Evolutionary conservation across 2,113 vertebrate species (phyloP).

Genomic region (Cranoglanis bouderius): DNA sequence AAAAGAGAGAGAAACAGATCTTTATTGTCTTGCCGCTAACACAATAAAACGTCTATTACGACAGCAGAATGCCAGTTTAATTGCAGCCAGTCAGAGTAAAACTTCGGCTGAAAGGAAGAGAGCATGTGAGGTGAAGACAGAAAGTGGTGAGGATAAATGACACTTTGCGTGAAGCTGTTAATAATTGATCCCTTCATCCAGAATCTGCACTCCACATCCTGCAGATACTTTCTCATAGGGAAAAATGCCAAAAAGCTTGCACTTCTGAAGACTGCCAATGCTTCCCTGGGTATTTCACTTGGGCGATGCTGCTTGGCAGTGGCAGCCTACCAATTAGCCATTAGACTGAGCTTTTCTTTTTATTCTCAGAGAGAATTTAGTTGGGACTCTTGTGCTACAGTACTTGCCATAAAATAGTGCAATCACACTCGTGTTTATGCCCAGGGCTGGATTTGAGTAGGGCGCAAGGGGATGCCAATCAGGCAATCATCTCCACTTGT

Average conservation of each 20-base stretch:
- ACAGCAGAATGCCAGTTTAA: neutral
- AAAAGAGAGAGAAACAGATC: neutral
- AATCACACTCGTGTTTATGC: neutral
- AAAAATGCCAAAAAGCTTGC: constrained; percentile 5
- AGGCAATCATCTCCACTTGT: neutral
- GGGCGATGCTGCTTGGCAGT: neutral
- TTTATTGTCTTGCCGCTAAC: neutral
- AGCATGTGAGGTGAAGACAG: neutral
- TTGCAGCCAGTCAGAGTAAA: constrained; percentile 11
- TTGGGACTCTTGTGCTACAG: neutral
- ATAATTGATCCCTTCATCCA: constrained; percentile 46
- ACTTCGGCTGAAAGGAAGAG: constrained; percentile 14
- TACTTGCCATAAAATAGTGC: neutral
- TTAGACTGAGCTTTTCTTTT: constrained; percentile 17
- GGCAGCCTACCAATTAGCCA: constrained; percentile 23
- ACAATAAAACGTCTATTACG: constrained; percentile 25
- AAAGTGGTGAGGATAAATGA: constrained; percentile 20
- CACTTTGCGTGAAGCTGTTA: constrained; percentile 32
- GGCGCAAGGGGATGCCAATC: neutral
- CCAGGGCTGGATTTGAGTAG: neutral
- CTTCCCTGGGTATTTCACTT: neutral
- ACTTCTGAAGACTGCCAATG: constrained; percentile 21
- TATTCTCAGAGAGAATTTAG: neutral
- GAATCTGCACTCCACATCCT: constrained; percentile 29
- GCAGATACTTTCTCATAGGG: constrained; percentile 28